phyloP scores from a whole-genome alignment of 2,888 invertebrate genomes.

The Phasia obesa region DNA sequence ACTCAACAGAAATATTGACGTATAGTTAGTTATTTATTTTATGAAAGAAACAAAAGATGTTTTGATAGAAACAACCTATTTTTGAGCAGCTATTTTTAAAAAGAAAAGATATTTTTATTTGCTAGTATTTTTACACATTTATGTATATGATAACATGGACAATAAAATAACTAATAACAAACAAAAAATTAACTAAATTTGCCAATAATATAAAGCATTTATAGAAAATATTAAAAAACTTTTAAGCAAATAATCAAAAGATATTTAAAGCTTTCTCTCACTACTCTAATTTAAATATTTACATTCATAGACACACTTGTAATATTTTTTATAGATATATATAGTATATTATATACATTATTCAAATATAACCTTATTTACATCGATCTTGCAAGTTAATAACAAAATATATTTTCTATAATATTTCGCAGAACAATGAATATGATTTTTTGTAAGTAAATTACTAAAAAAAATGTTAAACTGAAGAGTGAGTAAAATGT shows the following conservation, averaged over 20 bases:
- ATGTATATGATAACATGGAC: conserved; percentile 41
- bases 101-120: conserved; percentile 47
- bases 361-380: background rate
- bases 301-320: background rate
- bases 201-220: conserved; percentile 24
- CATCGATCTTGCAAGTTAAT: too few relatives aligned
- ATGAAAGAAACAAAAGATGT: conserved; percentile 7
- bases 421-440: conserved; percentile 4
- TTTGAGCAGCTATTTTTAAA: conserved; percentile 61
- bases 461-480: too few relatives aligned
- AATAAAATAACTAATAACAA: conserved; percentile 23
- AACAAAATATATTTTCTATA: background rate
- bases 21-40: conserved; percentile 18
- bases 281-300: background rate
- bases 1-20: background rate
- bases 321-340: conserved; percentile 43
- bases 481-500: too few relatives aligned
- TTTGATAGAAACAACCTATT: conserved; percentile 43
- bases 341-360: background rate
- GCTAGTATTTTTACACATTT: conserved; percentile 52
- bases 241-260: background rate
- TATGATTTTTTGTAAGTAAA: too few relatives aligned
- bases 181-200: background rate
- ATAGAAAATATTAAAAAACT: conserved; percentile 12
- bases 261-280: conserved; percentile 24